These are phyloP conservation scores for Monochamus alternatus DNA, from an alignment of 2,888 invertebrate genomes.

Conservation along the genomic window DNA sequence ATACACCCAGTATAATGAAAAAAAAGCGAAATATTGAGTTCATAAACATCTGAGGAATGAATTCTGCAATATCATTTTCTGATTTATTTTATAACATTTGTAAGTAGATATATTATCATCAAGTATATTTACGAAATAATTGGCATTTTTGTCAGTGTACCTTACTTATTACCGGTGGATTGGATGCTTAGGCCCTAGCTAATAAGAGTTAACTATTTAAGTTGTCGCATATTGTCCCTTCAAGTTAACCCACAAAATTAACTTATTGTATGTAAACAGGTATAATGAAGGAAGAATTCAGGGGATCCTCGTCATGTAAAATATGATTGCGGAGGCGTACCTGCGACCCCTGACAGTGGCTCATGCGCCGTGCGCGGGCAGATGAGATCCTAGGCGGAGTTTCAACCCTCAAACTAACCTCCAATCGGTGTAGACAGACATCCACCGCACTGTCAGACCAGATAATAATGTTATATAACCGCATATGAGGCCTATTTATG, in stretches of 20 bases:
- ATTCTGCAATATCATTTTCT: too few species aligned
- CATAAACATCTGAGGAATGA: too few species aligned
- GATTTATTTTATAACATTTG: too few species aligned
- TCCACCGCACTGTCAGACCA: conserved; percentile 58
- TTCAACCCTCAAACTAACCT: conserved; percentile 57
- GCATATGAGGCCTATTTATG: conserved; percentile 43
- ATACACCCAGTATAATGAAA: too few species aligned
- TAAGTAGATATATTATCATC: too few species aligned
- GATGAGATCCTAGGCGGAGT: conserved; percentile 61
- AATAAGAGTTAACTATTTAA: conserved; percentile 13
- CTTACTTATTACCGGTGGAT: background rate
- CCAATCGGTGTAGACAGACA: conserved; percentile 65
- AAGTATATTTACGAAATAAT: too few species aligned
- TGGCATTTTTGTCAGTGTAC: too few species aligned
- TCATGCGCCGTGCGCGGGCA: conserved; percentile 55
- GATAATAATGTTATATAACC: conserved; percentile 65
- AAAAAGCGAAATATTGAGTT: too few species aligned
- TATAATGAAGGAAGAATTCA: conserved; percentile 51
- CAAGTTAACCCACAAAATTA: conserved; percentile 52
- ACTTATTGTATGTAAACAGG: conserved; percentile 49
- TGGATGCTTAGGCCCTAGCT: background rate
- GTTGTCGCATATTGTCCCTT: conserved; percentile 22
- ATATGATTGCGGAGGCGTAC: conserved; percentile 64
- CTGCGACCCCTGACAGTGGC: conserved; percentile 58
- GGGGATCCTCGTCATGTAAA: conserved; percentile 59